Conservation (phyloP, 1,140 invertebrate species). For the Zaprionus lachaisei region DNA sequence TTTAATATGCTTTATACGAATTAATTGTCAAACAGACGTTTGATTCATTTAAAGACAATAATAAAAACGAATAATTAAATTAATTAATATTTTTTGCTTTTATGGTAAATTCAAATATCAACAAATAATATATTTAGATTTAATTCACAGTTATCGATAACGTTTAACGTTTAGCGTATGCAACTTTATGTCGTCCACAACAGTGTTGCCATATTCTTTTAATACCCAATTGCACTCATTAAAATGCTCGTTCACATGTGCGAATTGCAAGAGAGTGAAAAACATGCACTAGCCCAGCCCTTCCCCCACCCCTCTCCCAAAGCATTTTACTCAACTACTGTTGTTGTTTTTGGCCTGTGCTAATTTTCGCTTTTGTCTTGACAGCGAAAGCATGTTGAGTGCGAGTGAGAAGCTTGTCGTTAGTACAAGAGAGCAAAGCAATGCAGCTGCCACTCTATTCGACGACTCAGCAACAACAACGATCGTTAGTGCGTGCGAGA, state of each 20-base stretch:
- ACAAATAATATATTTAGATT: neutral
- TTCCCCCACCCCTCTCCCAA: neutral
- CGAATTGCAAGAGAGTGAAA: neutral
- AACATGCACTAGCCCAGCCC: neutral
- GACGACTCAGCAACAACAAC: neutral
- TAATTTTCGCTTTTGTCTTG: constrained; percentile 1
- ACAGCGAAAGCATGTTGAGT: neutral
- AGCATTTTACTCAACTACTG: neutral
- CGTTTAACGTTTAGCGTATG: neutral
- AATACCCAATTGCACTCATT: neutral
- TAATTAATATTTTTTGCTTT: no score
- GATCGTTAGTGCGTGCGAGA: neutral
- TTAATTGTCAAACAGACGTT: no score
- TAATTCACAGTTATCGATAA: neutral
- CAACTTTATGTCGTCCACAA: neutral
- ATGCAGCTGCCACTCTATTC: neutral
- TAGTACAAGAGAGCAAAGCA: neutral
- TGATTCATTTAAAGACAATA: no score
- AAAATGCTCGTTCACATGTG: neutral
- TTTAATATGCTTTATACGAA: no score
- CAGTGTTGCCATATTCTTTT: neutral
- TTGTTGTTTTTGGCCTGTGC: neutral
- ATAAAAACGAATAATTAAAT: neutral
- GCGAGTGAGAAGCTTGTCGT: neutral
- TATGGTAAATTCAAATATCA: no score